These are phyloP conservation scores for Polyommatus iphigenia DNA, from an alignment of 2,888 invertebrate genomes.

Conservation along the genomic window DNA sequence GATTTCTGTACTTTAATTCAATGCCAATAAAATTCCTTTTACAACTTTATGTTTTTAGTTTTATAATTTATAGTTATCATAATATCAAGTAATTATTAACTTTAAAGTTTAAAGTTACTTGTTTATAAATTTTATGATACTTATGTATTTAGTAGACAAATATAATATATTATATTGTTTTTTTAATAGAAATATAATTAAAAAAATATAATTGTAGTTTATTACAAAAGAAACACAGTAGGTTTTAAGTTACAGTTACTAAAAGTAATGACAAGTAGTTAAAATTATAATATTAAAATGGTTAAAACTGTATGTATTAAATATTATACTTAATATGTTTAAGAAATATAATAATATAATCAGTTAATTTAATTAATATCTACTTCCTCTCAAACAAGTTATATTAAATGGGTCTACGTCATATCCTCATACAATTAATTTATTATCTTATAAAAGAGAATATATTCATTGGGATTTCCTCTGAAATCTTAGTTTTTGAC, in stretches of 20 bases:
- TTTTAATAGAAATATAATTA: too few species aligned
- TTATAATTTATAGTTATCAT: neutral
- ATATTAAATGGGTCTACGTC: neutral
- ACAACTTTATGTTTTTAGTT: neutral
- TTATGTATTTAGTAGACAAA: too few species aligned
- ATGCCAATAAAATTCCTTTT: neutral
- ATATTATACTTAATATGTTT: neutral
- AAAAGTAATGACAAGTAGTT: neutral
- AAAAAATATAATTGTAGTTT: too few species aligned
- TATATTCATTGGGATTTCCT: neutral
- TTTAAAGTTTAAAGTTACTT: too few species aligned
- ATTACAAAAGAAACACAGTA: too few species aligned
- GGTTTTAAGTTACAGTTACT: too few species aligned
- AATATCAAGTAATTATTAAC: too few species aligned
- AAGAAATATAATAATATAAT: neutral
- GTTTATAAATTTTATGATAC: too few species aligned
- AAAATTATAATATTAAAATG: neutral
- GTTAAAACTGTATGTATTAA: neutral
- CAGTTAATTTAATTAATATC: neutral
- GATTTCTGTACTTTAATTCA: slow-evolving; percentile 38
- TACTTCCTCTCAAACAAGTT: neutral
- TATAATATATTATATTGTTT: too few species aligned
- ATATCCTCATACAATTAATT: neutral
- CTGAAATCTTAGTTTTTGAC: neutral
- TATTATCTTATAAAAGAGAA: neutral